Conservation (phyloP, 2,797 vertebrate species). For the Mus minutoides region DNA sequence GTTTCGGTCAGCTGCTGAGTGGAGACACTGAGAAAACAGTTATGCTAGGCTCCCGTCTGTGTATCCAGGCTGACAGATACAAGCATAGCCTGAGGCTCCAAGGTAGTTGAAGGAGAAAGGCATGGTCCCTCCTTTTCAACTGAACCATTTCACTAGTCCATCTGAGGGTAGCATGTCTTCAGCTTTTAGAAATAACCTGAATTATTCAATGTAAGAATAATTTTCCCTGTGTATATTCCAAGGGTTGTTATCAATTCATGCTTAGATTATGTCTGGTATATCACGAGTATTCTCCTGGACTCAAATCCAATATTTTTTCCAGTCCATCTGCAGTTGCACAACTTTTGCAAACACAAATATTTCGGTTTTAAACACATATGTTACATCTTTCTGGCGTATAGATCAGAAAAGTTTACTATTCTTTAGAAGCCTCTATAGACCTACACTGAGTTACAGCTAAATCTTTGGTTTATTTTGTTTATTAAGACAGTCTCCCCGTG, state of each 20-base stretch:
- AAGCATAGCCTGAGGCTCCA: background rate
- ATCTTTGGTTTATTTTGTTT: background rate
- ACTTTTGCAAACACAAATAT: background rate
- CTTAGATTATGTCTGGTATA: background rate
- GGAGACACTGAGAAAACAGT: background rate
- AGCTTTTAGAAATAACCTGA: background rate
- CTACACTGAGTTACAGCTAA: background rate
- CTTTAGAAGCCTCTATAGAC: background rate
- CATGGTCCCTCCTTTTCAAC: accelerated
- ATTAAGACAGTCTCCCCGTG: background rate
- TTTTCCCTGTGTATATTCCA: background rate
- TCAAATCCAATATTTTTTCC: background rate
- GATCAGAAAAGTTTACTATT: background rate
- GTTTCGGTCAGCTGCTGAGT: background rate
- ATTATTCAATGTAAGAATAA: background rate
- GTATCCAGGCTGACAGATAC: background rate
- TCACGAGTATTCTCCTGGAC: background rate
- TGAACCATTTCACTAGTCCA: background rate
- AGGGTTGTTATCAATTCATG: background rate
- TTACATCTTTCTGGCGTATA: background rate
- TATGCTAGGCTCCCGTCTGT: background rate
- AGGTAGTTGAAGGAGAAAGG: background rate
- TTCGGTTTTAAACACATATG: background rate
- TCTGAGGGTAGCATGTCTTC: background rate
- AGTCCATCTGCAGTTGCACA: background rate